Evolutionary conservation across 1,140 invertebrate species (phyloP).

Genomic region (Telenomus remus): DNA sequence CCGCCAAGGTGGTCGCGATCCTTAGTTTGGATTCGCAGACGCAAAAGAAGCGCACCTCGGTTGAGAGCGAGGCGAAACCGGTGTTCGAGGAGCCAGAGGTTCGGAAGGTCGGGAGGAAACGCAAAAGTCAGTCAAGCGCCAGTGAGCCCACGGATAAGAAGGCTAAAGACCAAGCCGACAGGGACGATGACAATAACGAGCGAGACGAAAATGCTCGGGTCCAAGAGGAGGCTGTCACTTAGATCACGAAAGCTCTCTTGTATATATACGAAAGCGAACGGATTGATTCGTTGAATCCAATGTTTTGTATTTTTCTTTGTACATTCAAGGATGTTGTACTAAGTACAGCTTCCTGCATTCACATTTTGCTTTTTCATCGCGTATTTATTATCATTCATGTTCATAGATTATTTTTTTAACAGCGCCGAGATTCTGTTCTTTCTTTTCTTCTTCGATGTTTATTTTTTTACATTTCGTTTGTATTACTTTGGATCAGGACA

Average conservation of each 20-base stretch:
- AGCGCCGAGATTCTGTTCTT: neutral
- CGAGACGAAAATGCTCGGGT: neutral
- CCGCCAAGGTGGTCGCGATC: conserved; percentile 71
- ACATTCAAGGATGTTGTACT: conserved; percentile 49
- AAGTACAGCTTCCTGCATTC: conserved; percentile 30
- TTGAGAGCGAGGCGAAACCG: neutral
- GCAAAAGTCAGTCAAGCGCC: neutral
- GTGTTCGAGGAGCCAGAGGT: neutral
- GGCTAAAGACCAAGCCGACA: neutral
- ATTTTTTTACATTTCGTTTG: no score
- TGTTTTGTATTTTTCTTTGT: conserved; percentile 8
- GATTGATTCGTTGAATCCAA: neutral
- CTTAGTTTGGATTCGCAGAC: conserved; percentile 65
- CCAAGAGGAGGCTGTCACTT: conserved; percentile 10
- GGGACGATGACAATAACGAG: conserved; percentile 7
- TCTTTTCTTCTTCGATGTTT: neutral
- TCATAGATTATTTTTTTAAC: conserved; percentile 18
- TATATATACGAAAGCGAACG: conserved; percentile 12
- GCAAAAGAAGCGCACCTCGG: conserved; percentile 16
- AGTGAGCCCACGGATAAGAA: neutral
- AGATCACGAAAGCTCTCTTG: neutral
- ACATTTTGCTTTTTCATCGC: neutral
- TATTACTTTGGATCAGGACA: no score
- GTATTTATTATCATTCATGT: conserved; percentile 26
- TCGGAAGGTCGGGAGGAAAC: neutral